Base-by-base conservation (phyloP, 2,797 vertebrate species). In the Coregonus ussuriensis region DNA sequence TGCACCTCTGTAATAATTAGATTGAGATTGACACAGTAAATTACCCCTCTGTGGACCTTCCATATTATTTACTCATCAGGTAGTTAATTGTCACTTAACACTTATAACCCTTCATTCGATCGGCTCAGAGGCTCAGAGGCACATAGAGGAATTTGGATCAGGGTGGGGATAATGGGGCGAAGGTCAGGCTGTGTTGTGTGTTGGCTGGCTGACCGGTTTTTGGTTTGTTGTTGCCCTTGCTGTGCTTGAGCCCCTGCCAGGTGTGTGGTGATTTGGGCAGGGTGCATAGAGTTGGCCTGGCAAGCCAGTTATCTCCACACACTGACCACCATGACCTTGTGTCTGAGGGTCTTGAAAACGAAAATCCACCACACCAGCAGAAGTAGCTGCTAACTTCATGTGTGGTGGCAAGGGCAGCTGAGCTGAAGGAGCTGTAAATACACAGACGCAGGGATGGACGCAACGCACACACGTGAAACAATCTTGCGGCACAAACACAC, bases 21-120 rank as follows among this genome's bases (percentile, higher is more conserved):
- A 92, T 93, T 92, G 90, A 81, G 80, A 75, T 81, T 84, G 88
- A 91, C 90, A 89, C 88, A 88, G 77, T 91, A 85, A 90, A 91
- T 92, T 91, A 89, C 79, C 80, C 72, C 47, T 79, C 80, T 79
- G 71, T 86, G 85, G 85, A 83, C 83, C 83, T 84, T 86, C 88
- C 88, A 83, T 87, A 88, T 88, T 87, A 88, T 90, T 86, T 85
- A 79, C 84, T 88, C 86, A 92, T 90, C 86, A 29, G 14, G 9
- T 76, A 87, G 86, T 91, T 78, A 75, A 6, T 70, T 86, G 86
- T 86, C 90, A 88, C 82, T 91, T 88, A 89, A 88, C 87, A 89
- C 84, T 74, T 77, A 31, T 80, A 81, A 78, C 41, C 77, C 78
- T 67, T 78, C 52, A 71, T 85, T 81, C 31, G 56, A 85, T 69